Percentiles rank a stretch among this genome's conserved stretches.
Conservation (phyloP, 2,797 vertebrate genomes). For the Odontamblyopus lacepedii region DNA sequence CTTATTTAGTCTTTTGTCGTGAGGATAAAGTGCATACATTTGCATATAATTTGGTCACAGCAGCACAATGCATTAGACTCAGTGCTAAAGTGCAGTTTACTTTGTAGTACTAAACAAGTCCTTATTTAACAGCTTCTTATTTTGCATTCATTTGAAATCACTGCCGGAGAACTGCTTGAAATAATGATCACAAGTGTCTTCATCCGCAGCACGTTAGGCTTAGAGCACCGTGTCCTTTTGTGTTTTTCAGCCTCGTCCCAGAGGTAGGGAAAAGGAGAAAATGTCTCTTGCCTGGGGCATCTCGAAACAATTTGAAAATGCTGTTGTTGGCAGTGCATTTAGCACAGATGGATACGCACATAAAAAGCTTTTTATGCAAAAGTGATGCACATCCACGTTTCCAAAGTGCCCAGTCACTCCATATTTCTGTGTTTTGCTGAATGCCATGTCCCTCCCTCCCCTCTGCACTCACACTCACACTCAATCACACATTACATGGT, state of each 20-base stretch:
- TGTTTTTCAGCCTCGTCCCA: constrained; percentile 36
- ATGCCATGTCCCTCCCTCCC: constrained; percentile 16
- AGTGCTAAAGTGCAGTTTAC: constrained; percentile 8
- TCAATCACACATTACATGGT: constrained; percentile 41
- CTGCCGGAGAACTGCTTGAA: background rate
- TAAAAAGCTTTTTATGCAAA: constrained; percentile 58
- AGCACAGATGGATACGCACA: constrained; percentile 64
- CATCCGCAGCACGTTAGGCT: constrained; percentile 24
- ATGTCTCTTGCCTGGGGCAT: constrained; percentile 32
- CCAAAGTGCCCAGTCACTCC: constrained; percentile 43
- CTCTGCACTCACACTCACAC: constrained; percentile 38
- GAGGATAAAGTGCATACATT: constrained; percentile 14
- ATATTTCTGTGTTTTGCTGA: constrained; percentile 42
- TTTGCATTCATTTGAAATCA: constrained; percentile 17
- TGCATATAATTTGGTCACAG: constrained; percentile 8
- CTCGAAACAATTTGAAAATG: constrained; percentile 48
- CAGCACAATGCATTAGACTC: background rate
- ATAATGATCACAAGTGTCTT: constrained; percentile 26
- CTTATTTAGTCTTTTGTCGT: background rate
- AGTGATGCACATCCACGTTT: constrained; percentile 34
- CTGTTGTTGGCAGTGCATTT: constrained; percentile 50
- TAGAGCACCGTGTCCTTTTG: constrained; percentile 21
- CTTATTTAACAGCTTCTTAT: constrained; percentile 1
- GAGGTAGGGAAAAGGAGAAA: constrained; percentile 39
- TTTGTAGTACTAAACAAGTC: background rate